Evolutionary conservation across 2,113 vertebrate species (phyloP), one percentile per base, ranked within the genome.

Genomic region (Speoplatyrhinus poulsoni): DNA sequence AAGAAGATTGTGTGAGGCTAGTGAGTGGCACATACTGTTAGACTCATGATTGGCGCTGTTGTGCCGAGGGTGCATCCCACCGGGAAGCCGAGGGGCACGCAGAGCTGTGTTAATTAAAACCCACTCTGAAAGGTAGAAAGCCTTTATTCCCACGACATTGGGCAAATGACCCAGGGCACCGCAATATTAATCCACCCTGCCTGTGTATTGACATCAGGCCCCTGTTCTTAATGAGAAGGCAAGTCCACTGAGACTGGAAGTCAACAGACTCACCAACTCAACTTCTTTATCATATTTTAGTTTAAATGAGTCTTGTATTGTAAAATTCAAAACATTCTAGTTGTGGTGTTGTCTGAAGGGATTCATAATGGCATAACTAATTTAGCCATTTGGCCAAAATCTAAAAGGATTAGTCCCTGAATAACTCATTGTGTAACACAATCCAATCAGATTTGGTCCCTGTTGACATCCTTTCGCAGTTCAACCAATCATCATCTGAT

Each of bases 71-170:
- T 73, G 82, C 81, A 69, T 19, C 55, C 65, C 60, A 60, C 73
- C 63, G 33, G 85, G 77, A 80, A 70, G 75, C 59, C 66, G 64
- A 62, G 64, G 74, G 59, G 69, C 80, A 48, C 60, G 65, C 36
- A 58, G 78, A 70, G 82, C 60, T 66, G 12, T 61, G 80, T 83
- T 91, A 86, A 91, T 90, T 89, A 91, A 91, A 90, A 82, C 66
- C 73, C 60, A 15, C 74, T 72, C 69, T 60, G 55, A 70, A 84
- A 87, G 87, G 78, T 58, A 73, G 77, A 16, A 58, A 47, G 36
- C 47, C 66, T 80, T 69, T 79, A 65, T 89, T 91, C 86, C 84
- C 80, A 82, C 55, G 16, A 76, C 68, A 79, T 62, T 70, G 67
- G 71, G 48, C 62, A 57, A 75, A 79, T 73, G 75, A 80, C 80